Conservation (phyloP, 2,888 invertebrate species). For the Callimorpha dominula region DNA sequence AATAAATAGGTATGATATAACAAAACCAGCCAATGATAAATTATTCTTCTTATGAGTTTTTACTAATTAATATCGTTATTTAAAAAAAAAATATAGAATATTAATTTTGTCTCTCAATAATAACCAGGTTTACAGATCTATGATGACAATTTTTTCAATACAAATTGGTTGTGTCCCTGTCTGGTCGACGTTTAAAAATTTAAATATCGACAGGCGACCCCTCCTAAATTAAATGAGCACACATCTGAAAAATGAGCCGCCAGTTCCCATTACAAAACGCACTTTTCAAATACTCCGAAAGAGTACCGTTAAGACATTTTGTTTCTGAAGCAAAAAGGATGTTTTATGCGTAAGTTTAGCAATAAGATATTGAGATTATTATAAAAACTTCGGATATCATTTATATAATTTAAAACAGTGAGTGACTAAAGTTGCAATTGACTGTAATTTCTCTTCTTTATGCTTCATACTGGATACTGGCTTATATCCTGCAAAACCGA, state of each 20-base stretch:
- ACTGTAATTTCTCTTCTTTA: too few relatives aligned
- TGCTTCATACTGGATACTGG: too few relatives aligned
- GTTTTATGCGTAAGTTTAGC: too few relatives aligned
- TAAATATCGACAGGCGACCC: slow-evolving; percentile 82
- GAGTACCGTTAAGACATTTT: slow-evolving; percentile 56
- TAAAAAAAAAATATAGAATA: neutral
- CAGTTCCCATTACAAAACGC: slow-evolving; percentile 52
- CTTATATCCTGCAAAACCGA: too few relatives aligned
- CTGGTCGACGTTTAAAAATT: slow-evolving; percentile 81
- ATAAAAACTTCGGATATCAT: too few relatives aligned
- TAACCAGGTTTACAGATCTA: slow-evolving; percentile 51
- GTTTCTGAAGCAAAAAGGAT: slow-evolving; percentile 36
- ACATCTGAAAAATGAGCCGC: slow-evolving; percentile 71
- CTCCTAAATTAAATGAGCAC: slow-evolving; percentile 77
- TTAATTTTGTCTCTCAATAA: slow-evolving; percentile 28
- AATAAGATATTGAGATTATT: too few relatives aligned
- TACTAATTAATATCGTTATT: too few relatives aligned
- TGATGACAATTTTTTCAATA: slow-evolving; percentile 76
- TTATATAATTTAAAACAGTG: too few relatives aligned
- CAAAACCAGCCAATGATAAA: neutral
- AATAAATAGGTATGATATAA: neutral
- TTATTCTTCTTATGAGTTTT: too few relatives aligned
- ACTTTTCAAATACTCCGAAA: slow-evolving; percentile 42
- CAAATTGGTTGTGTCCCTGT: slow-evolving; percentile 75
- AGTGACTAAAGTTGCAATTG: too few relatives aligned